These are phyloP conservation scores for Bergia sp. DNA, from an alignment of 92 coral and sea anemone genomes.

Conservation along the genomic window DNA sequence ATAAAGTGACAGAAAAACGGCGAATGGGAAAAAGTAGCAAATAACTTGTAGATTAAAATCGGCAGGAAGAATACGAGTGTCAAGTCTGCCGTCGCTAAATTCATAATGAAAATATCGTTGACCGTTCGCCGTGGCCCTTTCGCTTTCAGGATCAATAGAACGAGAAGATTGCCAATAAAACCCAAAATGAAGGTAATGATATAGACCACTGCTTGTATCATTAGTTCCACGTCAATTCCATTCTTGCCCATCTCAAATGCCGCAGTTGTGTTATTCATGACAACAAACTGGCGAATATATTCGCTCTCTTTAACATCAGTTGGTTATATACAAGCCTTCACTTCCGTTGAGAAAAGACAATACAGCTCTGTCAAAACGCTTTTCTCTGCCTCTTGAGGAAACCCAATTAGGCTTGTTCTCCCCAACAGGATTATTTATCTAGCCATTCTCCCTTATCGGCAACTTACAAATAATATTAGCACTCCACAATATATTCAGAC, in stretches of 20 bases:
- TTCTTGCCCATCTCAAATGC: not conserved
- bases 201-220: constrained; percentile 46
- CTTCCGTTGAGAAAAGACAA: constrained; percentile 25
- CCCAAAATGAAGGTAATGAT: constrained; percentile 73
- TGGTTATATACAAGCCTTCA: not conserved
- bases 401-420: constrained; percentile 16
- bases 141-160: constrained; percentile 61
- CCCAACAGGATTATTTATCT: constrained; percentile 13
- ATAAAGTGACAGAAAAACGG: constrained; percentile 77
- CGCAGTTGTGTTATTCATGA: constrained; percentile 36
- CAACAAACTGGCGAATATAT: not conserved
- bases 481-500: not conserved
- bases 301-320: not conserved
- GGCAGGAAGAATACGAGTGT: constrained; percentile 78
- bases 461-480: not conserved
- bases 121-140: constrained; percentile 74
- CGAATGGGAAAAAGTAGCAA: constrained; percentile 54
- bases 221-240: not conserved
- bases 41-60: constrained; percentile 68
- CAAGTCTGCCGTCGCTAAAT: constrained; percentile 78
- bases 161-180: constrained; percentile 75
- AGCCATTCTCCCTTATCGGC: not conserved
- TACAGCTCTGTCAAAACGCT: not conserved
- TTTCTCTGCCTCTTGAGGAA: constrained; percentile 21
- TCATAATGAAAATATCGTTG: constrained; percentile 85